Evolutionary conservation across 2,888 invertebrate species (phyloP).

Genomic region (Lampropteryx suffumata): DNA sequence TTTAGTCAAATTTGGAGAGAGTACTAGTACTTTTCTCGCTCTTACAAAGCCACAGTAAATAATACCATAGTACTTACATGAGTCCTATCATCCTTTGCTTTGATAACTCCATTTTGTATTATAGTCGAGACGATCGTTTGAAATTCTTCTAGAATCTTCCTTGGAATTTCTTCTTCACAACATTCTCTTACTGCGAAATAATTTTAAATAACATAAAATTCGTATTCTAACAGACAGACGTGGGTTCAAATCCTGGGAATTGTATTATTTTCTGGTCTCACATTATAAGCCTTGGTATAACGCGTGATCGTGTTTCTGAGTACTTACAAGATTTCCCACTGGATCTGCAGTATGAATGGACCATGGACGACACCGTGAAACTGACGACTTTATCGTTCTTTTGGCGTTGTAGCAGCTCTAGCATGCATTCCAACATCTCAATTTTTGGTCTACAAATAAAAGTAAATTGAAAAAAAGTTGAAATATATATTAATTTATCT

Average conservation of each 20-base stretch:
- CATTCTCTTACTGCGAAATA: conserved; percentile 64
- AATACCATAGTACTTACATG: conserved; percentile 50
- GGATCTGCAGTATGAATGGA: conserved; percentile 76
- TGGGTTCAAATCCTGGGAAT: no score
- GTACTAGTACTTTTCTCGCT: no score
- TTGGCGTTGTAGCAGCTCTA: conserved; percentile 62
- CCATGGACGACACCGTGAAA: conserved; percentile 77
- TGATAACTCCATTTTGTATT: conserved; percentile 51
- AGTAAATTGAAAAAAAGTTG: no score
- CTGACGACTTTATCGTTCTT: conserved; percentile 71
- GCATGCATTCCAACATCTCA: conserved; percentile 73
- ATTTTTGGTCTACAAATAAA: conserved; percentile 61
- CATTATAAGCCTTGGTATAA: no score
- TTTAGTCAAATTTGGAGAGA: no score
- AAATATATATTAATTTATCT: no score
- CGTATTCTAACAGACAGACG: no score
- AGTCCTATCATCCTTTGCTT: conserved; percentile 56
- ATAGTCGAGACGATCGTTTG: conserved; percentile 59
- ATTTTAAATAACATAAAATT: not conserved
- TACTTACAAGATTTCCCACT: conserved; percentile 70
- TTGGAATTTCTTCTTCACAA: conserved; percentile 67
- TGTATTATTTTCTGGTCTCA: no score
- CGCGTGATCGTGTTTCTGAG: no score
- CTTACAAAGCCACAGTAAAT: no score
- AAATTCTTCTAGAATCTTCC: conserved; percentile 62